Evolutionary conservation across 2,888 invertebrate species (phyloP).

Genomic region (Lithophane ornitopus): DNA sequence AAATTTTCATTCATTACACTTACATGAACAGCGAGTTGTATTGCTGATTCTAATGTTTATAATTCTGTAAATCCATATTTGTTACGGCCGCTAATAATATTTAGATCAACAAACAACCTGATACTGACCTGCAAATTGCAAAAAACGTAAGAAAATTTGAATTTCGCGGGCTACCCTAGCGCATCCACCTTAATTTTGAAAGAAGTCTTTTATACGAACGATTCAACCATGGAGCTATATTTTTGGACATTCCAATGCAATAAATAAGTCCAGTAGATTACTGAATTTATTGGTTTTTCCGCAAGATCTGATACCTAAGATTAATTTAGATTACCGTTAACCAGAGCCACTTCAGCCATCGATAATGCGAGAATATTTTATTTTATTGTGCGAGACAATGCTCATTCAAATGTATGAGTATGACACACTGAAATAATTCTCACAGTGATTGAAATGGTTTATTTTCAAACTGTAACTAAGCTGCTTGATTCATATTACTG

Average conservation of each 20-base stretch:
- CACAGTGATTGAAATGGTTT: conserved; percentile 26
- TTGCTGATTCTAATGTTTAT: no score
- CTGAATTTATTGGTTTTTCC: conserved; percentile 20
- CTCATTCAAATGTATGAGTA: conserved; percentile 33
- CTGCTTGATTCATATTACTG: conserved; percentile 40
- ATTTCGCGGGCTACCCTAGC: no score
- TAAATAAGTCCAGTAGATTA: conserved; percentile 4
- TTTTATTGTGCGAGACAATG: neutral
- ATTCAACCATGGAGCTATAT: neutral
- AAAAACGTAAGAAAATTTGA: no score
- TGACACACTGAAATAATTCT: conserved; percentile 33
- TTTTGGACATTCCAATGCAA: neutral
- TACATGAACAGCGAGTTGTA: no score
- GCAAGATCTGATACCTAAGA: conserved; percentile 21
- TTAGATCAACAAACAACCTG: no score
- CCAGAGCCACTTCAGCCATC: conserved; percentile 23
- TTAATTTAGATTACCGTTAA: conserved; percentile 39
- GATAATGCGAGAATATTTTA: conserved; percentile 25
- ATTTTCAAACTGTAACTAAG: conserved; percentile 21
- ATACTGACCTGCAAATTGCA: no score
- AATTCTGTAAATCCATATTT: no score
- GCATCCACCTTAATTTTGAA: no score
- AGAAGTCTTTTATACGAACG: neutral
- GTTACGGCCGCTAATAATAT: no score
- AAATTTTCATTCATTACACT: no score